Percentiles rank a stretch among this genome's conserved stretches.
Evolutionary conservation across 2,797 vertebrate genomes (phyloP).

Genomic region (Hoplostethus atlanticus): DNA sequence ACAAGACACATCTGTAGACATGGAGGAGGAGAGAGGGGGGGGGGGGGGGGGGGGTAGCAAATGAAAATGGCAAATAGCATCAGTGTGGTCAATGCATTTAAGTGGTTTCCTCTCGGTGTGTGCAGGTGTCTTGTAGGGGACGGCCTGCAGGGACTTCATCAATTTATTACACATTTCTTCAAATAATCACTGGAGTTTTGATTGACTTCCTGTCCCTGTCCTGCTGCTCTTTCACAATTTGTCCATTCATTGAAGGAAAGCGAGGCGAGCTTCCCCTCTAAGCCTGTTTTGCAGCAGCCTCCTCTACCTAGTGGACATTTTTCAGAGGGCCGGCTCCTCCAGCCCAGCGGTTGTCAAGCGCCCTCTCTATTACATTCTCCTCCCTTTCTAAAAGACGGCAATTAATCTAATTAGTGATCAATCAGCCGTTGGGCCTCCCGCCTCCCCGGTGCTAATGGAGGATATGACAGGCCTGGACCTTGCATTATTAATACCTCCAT

Average conservation of each 20-base stretch:
- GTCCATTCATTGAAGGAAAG: slow-evolving; percentile 19
- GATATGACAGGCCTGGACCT: slow-evolving; percentile 79
- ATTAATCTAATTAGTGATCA: slow-evolving; percentile 89
- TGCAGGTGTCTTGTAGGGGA: slow-evolving; percentile 31
- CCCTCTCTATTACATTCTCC: slow-evolving; percentile 70
- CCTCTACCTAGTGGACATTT: slow-evolving; percentile 24
- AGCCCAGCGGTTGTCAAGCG: slow-evolving; percentile 27
- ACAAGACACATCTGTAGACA: slow-evolving; percentile 52
- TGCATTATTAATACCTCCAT: slow-evolving; percentile 89
- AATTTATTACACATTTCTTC: slow-evolving; percentile 47
- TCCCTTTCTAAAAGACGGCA: slow-evolving; percentile 68
- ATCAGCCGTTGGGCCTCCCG: slow-evolving; percentile 77
- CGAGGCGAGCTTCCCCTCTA: slow-evolving; percentile 24
- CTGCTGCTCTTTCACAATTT: slow-evolving; percentile 17
- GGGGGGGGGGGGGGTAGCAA: slow-evolving; percentile 31
- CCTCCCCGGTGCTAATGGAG: slow-evolving; percentile 80
- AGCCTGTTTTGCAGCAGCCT: slow-evolving; percentile 4
- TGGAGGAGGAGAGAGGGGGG: neutral
- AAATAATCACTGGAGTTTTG: slow-evolving; percentile 32
- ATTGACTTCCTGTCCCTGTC: slow-evolving; percentile 53
- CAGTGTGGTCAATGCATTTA: slow-evolving; percentile 7
- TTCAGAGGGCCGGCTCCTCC: slow-evolving; percentile 29
- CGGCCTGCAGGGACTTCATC: slow-evolving; percentile 33
- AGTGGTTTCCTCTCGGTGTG: slow-evolving; percentile 23
- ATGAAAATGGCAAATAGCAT: slow-evolving; percentile 50